Base-by-base conservation (phyloP, 2,797 vertebrate genomes). In the Ataeniobius toweri region DNA sequence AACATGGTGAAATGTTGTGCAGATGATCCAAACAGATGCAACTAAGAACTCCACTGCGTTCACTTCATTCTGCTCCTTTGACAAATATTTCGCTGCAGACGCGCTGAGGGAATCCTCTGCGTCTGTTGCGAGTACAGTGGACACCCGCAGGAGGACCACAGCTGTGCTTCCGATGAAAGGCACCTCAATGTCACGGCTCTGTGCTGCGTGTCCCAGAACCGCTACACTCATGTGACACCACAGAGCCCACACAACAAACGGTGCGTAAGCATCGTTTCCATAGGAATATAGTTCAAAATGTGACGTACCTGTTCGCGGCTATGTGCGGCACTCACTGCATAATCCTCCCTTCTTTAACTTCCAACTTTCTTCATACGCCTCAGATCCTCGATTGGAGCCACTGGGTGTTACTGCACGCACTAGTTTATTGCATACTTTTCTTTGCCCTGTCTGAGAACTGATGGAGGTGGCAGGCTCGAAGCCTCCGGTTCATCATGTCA, bases 131-230 rank as follows among this genome's bases (percentile, higher is more conserved):
- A 59, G 79, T 26, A 41, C 70, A 46, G 74, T 48, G 73, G 68
- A 48, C 8, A 70, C 76, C 78, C 76, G 71, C 84, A 50, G 0
- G 46, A 80, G 70, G 50, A 83, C 48, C 74, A 39, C 46, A 75
- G 69, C 76, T 53, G 77, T 58, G 71, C 51, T 70, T 76, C 80
- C 39, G 70, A 75, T 68, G 75, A 79, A 87, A 88, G 81, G 46
- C 91, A 81, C 81, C 80, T 93, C 92, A 93, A 93, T 93, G 93
- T 93, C 93, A 93, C 73, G 72, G 84, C 86, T 85, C 79, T 14
- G 71, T 73, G 73, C 80, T 76, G 79, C 84, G 31, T 65, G 28
- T 63, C 18, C 5, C 16, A 39, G 39, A 44, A 41, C 20, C 20
- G 63, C 36, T 67, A 80, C 72, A 80, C 88, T 85, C 86, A 84